These are phyloP conservation scores for Atta texana DNA, from an alignment of 1,140 invertebrate species.

Conservation along the genomic window DNA sequence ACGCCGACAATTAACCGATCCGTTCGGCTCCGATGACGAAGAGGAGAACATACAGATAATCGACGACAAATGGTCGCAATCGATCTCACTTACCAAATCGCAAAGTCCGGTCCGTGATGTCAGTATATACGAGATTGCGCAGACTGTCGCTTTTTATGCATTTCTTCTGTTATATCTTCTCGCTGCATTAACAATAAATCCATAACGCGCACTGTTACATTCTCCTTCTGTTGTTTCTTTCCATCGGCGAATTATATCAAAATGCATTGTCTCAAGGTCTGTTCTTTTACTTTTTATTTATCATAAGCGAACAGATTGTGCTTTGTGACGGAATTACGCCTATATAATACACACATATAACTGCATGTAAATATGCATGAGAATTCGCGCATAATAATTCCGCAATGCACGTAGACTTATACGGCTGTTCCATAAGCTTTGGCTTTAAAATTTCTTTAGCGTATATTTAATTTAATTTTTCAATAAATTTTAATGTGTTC, in stretches of 20 bases:
- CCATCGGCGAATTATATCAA: conserved; percentile 9
- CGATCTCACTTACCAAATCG: conserved; percentile 82
- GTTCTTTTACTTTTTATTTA: not conserved
- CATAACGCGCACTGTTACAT: conserved; percentile 34
- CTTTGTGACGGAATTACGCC: conserved; percentile 2
- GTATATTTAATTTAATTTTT: conserved; percentile 9
- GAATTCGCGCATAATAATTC: conserved; percentile 21
- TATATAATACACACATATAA: conserved; percentile 27
- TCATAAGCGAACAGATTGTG: conserved; percentile 12
- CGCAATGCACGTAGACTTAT: conserved; percentile 44
- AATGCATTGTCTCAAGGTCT: conserved; percentile 4
- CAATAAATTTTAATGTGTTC: not conserved
- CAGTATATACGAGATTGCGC: conserved; percentile 77
- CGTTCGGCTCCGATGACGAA: conserved; percentile 96
- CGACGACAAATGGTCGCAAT: conserved; percentile 83
- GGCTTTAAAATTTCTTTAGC: conserved; percentile 6
- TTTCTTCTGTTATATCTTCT: conserved; percentile 38
- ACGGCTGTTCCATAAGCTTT: conserved; percentile 39
- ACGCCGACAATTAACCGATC: conserved; percentile 94
- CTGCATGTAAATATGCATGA: conserved; percentile 63
- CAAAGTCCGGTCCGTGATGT: conserved; percentile 82
- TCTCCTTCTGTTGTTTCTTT: conserved; percentile 31
- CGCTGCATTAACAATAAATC: conserved; percentile 57
- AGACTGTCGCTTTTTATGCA: conserved; percentile 59
- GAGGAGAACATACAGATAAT: conserved; percentile 88